Percentiles rank a stretch among this genome's conserved stretches.
Evolutionary conservation across 2,888 invertebrate species (phyloP).

Genomic region (Mycogona germanica): DNA sequence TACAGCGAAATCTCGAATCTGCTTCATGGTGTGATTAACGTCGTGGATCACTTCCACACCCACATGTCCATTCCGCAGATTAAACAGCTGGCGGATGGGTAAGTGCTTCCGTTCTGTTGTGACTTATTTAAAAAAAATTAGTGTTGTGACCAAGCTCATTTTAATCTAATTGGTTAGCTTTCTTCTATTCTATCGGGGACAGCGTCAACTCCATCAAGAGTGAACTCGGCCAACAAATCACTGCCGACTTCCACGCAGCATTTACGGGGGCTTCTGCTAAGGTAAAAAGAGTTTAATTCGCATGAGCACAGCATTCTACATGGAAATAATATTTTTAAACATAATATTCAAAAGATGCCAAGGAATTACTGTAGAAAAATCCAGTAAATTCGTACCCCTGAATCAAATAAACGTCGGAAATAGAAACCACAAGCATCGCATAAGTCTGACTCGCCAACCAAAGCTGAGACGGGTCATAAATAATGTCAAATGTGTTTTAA

Average conservation of each 20-base stretch:
- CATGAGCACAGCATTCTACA: too few species aligned
- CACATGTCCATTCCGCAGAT: slow-evolving; percentile 90
- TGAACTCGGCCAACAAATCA: slow-evolving; percentile 75
- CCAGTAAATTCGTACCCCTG: too few species aligned
- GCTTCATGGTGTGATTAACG: slow-evolving; percentile 90
- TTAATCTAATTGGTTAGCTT: slow-evolving; percentile 9
- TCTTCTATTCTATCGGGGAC: slow-evolving; percentile 13
- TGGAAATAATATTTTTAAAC: too few species aligned
- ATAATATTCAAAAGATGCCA: too few species aligned
- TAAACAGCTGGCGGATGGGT: slow-evolving; percentile 67
- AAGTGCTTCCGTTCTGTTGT: slow-evolving; percentile 3
- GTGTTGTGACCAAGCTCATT: not conserved
- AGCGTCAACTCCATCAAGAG: slow-evolving; percentile 57
- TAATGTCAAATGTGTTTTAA: too few species aligned
- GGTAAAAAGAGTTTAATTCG: too few species aligned
- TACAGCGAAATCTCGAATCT: slow-evolving; percentile 91
- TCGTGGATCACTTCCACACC: slow-evolving; percentile 83
- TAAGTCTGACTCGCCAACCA: not conserved
- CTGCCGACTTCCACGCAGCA: slow-evolving; percentile 78
- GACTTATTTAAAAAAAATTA: not conserved
- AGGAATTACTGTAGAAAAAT: too few species aligned
- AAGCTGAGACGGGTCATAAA: not conserved
- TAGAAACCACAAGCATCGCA: too few species aligned
- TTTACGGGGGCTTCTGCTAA: slow-evolving; percentile 50
- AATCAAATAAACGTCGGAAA: too few species aligned